Percentiles rank a stretch among this genome's conserved stretches.
phyloP scores from a whole-genome alignment of 2,113 vertebrate species.

The Spea multiplicata region DNA sequence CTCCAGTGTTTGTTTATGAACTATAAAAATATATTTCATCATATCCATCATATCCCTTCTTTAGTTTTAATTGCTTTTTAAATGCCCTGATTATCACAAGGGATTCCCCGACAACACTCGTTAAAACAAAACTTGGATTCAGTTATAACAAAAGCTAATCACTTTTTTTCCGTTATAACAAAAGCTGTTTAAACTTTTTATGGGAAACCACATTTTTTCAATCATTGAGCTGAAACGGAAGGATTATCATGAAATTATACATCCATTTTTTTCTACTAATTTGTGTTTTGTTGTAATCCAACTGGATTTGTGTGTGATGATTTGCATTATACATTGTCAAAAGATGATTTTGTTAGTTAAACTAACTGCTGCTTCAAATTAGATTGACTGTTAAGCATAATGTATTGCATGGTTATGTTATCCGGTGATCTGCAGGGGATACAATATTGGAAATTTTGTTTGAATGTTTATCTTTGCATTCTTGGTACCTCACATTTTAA shows the following conservation, averaged over 20 bases:
- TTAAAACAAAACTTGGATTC: conserved; percentile 13
- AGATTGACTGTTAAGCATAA: background rate
- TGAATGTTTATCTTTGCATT: background rate
- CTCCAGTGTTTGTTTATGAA: background rate
- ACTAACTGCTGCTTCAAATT: conserved; percentile 22
- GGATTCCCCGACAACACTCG: conserved; percentile 9
- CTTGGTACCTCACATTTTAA: conserved; percentile 3
- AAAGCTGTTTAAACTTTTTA: background rate
- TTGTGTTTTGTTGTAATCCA: conserved; percentile 5
- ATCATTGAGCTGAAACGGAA: background rate
- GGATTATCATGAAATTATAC: background rate
- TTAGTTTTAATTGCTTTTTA: conserved; percentile 5
- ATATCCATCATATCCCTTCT: background rate
- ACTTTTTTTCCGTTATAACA: background rate
- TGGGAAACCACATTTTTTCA: background rate
- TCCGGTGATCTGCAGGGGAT: background rate
- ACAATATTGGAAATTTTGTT: background rate
- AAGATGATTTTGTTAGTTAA: background rate
- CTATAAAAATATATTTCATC: background rate
- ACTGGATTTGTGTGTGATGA: background rate
- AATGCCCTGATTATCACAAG: conserved; percentile 4
- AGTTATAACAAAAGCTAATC: conserved; percentile 12
- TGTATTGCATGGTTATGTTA: background rate
- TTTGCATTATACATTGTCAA: background rate
- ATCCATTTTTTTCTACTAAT: background rate